A percentile compares a stretch with the other conserved stretches of the same genome.
Evolutionary conservation across 53 echinoderm and acorn worm species (phyloP).

Genomic region (Crossaster papposus): DNA sequence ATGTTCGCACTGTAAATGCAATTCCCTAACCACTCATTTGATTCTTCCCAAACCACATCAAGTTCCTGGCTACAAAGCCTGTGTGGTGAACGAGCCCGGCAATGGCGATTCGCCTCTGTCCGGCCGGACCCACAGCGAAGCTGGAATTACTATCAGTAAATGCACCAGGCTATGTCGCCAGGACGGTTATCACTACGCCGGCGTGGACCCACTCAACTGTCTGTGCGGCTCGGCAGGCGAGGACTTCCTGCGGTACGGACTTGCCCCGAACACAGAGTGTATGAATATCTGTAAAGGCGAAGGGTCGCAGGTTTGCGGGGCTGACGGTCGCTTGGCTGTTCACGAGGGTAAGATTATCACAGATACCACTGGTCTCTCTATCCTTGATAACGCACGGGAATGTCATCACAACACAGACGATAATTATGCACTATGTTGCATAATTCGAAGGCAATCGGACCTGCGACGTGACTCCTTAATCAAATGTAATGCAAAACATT

Average conservation of each 20-base stretch:
- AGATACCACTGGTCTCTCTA: no score
- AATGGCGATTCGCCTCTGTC: conserved; percentile 16
- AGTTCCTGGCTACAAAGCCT: conserved; percentile 53
- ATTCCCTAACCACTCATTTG: background rate
- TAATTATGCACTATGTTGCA: no score
- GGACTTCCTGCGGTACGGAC: conserved; percentile 2
- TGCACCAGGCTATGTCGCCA: conserved; percentile 56
- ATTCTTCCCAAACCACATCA: background rate
- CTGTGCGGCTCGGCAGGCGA: conserved; percentile 70
- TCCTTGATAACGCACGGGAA: no score
- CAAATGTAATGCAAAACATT: no score
- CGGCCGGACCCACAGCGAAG: conserved; percentile 11
- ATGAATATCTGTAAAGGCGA: conserved; percentile 45
- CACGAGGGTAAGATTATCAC: conserved; percentile 66
- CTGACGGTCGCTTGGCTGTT: conserved; percentile 26
- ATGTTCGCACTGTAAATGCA: background rate
- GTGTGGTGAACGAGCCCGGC: background rate
- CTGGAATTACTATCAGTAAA: conserved; percentile 13
- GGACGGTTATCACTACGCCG: conserved; percentile 72
- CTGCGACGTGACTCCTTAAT: no score
- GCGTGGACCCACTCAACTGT: conserved; percentile 42
- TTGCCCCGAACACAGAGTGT: conserved; percentile 47
- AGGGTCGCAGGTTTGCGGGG: conserved; percentile 64
- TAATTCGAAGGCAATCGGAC: no score
- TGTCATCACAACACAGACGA: no score